A percentile compares a stretch with the other conserved stretches of the same genome.
These are phyloP conservation scores for Onychorhynchus coronatus DNA, from an alignment of 2,113 vertebrate species.

Conservation along the genomic window DNA sequence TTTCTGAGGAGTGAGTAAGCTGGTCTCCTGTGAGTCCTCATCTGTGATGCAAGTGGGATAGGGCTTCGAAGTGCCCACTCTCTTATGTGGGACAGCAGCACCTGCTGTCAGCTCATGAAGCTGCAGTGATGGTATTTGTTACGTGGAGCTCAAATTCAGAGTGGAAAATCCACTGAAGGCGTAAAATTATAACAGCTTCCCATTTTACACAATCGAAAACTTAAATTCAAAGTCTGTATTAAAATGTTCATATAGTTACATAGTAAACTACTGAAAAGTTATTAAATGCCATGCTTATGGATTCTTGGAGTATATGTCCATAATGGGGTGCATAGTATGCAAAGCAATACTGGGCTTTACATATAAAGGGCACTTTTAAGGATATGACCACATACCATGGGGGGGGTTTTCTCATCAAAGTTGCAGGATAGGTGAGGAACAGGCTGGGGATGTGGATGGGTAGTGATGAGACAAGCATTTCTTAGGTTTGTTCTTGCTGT, in stretches of 20 bases:
- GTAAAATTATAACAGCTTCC: accelerated
- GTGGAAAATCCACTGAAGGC: neutral
- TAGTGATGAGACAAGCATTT: neutral
- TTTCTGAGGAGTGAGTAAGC: neutral
- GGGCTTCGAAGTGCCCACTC: neutral
- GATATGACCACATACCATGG: neutral
- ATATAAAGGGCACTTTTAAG: neutral
- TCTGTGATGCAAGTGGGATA: too few species aligned
- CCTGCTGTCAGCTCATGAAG: neutral
- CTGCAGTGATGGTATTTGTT: neutral
- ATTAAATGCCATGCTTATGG: neutral
- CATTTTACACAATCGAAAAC: neutral
- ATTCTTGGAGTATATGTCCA: accelerated
- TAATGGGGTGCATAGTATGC: neutral
- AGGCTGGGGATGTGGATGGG: neutral
- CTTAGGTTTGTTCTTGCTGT: neutral
- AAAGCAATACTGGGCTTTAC: neutral
- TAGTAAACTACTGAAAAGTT: neutral
- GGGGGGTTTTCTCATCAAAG: accelerated
- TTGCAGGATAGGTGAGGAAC: neutral
- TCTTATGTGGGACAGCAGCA: neutral
- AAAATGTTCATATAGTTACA: accelerated
- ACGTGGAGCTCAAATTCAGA: neutral
- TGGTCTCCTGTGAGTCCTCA: neutral
- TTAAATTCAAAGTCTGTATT: neutral